phyloP scores from a whole-genome alignment of 2,113 vertebrate genomes.

The Gobiocypris rarus region DNA sequence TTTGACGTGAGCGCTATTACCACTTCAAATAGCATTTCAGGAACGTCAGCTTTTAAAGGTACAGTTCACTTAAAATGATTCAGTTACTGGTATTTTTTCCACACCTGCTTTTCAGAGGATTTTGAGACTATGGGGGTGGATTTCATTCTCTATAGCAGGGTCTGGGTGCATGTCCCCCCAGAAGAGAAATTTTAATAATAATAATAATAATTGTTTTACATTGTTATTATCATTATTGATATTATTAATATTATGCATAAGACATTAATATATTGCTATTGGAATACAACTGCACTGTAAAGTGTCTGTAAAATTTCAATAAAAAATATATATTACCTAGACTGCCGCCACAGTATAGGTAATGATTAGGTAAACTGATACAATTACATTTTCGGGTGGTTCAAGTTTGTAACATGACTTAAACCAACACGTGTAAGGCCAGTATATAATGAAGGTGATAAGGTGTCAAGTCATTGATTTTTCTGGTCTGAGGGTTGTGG shows the following conservation, averaged over 20 bases:
- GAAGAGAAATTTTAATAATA: no score
- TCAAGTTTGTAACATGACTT: not conserved
- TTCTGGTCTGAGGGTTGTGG: not conserved
- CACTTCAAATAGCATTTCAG: not conserved
- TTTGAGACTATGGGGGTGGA: not conserved
- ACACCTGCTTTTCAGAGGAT: not conserved
- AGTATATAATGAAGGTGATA: not conserved
- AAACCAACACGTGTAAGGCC: not conserved
- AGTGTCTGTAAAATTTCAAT: no score
- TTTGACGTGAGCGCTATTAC: not conserved
- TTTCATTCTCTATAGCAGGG: no score
- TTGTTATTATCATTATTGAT: no score
- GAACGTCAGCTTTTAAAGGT: not conserved
- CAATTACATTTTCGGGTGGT: not conserved
- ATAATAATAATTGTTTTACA: no score
- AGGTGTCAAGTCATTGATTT: slow-evolving; percentile 31
- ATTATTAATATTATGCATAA: no score
- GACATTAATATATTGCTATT: no score
- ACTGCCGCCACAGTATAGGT: no score
- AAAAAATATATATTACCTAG: no score
- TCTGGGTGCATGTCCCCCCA: no score
- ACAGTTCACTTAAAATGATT: not conserved
- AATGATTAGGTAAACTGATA: no score
- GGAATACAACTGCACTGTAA: no score
- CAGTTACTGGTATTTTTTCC: not conserved